Evolutionary conservation across 2,888 invertebrate genomes (phyloP).

Genomic region (Resseliella maxima): DNA sequence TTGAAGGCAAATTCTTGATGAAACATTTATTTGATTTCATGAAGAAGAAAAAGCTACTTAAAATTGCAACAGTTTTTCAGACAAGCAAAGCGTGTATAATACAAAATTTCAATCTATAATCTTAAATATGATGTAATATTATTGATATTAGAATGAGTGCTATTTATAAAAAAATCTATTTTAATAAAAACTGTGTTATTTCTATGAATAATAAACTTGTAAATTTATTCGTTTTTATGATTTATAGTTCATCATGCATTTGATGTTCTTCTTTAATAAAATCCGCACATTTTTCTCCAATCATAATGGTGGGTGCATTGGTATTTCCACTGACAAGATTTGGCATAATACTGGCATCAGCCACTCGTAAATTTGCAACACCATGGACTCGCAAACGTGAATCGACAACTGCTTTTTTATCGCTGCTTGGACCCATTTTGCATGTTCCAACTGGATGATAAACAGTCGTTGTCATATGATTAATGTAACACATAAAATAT

Average conservation of each 20-base stretch:
- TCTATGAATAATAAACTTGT: neutral
- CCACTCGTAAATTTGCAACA: slow-evolving; percentile 68
- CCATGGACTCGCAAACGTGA: slow-evolving; percentile 65
- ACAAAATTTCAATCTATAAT: too few relatives aligned
- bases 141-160: too few relatives aligned
- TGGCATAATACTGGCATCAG: slow-evolving; percentile 72
- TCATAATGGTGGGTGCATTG: slow-evolving; percentile 69
- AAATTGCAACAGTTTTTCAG: too few relatives aligned
- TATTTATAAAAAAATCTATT: too few relatives aligned
- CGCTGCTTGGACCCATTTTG: slow-evolving; percentile 72
- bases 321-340: slow-evolving; percentile 68
- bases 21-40: too few relatives aligned
- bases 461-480: slow-evolving; percentile 69
- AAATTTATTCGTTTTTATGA: neutral
- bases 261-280: slow-evolving; percentile 63
- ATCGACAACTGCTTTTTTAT: slow-evolving; percentile 71
- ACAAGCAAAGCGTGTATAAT: too few relatives aligned
- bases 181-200: too few relatives aligned
- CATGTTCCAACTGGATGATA: slow-evolving; percentile 79
- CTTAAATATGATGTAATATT: too few relatives aligned
- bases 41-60: too few relatives aligned
- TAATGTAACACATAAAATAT: slow-evolving; percentile 72
- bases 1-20: too few relatives aligned
- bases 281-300: slow-evolving; percentile 72
- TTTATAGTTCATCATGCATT: neutral